phyloP scores from a whole-genome alignment of 2,797 vertebrate species.

The Acanthurus leucopareius region DNA sequence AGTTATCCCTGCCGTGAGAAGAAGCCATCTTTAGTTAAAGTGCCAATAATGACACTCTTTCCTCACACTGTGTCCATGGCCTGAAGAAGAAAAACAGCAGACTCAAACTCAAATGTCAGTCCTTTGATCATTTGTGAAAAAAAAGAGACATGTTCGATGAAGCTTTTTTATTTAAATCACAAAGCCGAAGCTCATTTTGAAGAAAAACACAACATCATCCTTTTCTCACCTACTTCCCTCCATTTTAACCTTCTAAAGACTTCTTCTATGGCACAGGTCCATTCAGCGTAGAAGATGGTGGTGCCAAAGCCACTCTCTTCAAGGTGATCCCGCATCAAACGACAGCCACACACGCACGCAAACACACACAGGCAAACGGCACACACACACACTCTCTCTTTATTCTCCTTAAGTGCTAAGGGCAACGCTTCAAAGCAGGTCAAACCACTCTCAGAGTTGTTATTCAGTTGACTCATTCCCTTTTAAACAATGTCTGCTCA shows the following conservation, averaged over 20 bases:
- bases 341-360: conserved; percentile 20
- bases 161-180: conserved; percentile 53
- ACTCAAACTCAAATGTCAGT: conserved; percentile 60
- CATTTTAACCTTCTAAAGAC: conserved; percentile 54
- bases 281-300: conserved; percentile 48
- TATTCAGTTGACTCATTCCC: conserved; percentile 67
- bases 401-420: conserved; percentile 70
- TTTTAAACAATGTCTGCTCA: conserved; percentile 69
- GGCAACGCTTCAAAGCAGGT: conserved; percentile 76
- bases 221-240: conserved; percentile 33
- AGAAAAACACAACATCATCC: conserved; percentile 25
- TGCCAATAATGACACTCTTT: conserved; percentile 37
- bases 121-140: conserved; percentile 65
- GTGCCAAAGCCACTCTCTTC: conserved; percentile 62
- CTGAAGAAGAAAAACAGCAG: conserved; percentile 46
- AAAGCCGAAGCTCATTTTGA: conserved; percentile 32
- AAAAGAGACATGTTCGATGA: conserved; percentile 55
- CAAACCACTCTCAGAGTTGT: conserved; percentile 69
- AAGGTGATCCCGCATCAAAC: conserved; percentile 76
- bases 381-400: conserved; percentile 33
- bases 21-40: conserved; percentile 44
- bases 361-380: background rate
- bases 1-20: conserved; percentile 31
- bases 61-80: conserved; percentile 42
- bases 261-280: conserved; percentile 31